Conservation (phyloP, 2,797 vertebrate species). For the Hozukius guyotensis region DNA sequence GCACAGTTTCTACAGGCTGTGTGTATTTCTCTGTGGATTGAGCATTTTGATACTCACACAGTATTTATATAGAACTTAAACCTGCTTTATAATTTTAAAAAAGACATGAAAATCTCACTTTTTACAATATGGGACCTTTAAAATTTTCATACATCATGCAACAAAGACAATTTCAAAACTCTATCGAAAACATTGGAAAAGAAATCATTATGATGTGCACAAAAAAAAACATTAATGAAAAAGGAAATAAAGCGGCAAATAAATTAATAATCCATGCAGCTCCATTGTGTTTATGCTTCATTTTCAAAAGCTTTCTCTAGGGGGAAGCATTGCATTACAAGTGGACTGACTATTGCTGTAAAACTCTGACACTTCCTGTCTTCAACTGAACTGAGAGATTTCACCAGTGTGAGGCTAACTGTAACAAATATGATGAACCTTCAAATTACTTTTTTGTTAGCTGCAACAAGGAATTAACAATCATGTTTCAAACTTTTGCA, state of each 20-base stretch:
- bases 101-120: too few relatives aligned
- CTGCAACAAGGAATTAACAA: background rate
- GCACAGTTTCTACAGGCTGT: too few relatives aligned
- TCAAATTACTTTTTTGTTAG: background rate
- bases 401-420: background rate
- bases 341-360: background rate
- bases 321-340: conserved; percentile 57
- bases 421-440: background rate
- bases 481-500: background rate
- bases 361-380: background rate
- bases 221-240: background rate
- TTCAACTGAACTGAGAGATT: background rate
- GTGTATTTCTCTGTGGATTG: too few relatives aligned
- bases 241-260: background rate
- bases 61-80: too few relatives aligned
- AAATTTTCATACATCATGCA: background rate
- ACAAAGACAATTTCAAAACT: background rate
- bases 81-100: too few relatives aligned
- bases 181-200: background rate
- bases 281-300: background rate
- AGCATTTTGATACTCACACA: too few relatives aligned
- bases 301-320: conserved; percentile 41
- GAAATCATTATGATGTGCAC: background rate
- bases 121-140: too few relatives aligned
- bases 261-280: background rate